phyloP scores from a whole-genome alignment of 2,888 invertebrate species.

The Dione juno region DNA sequence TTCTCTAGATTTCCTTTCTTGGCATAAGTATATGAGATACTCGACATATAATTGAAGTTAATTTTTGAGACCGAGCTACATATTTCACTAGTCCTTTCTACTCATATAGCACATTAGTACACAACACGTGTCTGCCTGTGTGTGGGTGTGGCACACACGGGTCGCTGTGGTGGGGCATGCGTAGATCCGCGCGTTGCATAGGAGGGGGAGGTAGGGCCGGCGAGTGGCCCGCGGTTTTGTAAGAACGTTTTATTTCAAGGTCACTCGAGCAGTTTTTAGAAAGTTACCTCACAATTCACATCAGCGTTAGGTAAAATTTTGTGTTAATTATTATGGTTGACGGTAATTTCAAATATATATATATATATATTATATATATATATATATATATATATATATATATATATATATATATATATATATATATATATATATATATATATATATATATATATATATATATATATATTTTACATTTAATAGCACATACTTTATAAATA shows the following conservation, averaged over 20 bases:
- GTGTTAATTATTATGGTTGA: conserved; percentile 38
- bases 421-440: neutral
- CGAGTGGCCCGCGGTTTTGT: conserved; percentile 81
- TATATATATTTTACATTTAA: neutral
- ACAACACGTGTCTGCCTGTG: conserved; percentile 49
- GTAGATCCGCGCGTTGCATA: conserved; percentile 67
- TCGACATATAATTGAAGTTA: conserved; percentile 35
- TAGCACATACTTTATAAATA: neutral
- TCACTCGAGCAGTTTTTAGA: conserved; percentile 83
- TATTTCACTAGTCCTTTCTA: conserved; percentile 78
- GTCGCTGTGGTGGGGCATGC: conserved; percentile 62
- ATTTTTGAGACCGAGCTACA: conserved; percentile 58
- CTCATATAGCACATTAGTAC: conserved; percentile 51
- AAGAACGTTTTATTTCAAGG: conserved; percentile 83
- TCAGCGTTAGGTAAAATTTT: conserved; percentile 69
- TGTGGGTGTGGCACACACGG: conserved; percentile 55
- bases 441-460: neutral
- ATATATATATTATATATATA: too few relatives aligned
- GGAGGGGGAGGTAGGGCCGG: conserved; percentile 68
- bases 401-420: neutral
- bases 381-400: too few relatives aligned
- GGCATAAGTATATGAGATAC: conserved; percentile 34
- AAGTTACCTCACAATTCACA: conserved; percentile 74
- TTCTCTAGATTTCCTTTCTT: conserved; percentile 42
- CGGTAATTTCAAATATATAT: conserved; percentile 22